These are phyloP conservation scores for Polypedilum vanderplanki DNA, from an alignment of 1,140 invertebrate species.

Conservation along the genomic window DNA sequence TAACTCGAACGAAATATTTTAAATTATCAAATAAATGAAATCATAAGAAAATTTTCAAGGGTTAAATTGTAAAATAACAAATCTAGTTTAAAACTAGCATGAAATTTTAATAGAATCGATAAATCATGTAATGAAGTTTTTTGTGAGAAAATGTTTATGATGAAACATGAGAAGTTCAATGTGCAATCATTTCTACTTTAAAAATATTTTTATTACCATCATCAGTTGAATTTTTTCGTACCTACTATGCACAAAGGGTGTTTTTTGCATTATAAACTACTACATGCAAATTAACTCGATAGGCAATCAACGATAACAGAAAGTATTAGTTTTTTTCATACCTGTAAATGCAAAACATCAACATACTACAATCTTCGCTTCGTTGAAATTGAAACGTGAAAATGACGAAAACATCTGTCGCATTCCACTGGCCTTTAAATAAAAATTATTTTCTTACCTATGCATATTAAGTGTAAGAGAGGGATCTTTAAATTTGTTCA, in stretches of 20 bases:
- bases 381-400: neutral
- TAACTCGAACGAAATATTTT: neutral
- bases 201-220: too few relatives aligned
- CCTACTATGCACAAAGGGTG: neutral
- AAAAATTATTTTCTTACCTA: neutral
- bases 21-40: slow-evolving; percentile 2
- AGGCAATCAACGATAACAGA: neutral
- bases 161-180: too few relatives aligned
- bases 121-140: too few relatives aligned
- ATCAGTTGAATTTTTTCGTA: neutral
- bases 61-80: neutral
- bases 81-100: too few relatives aligned
- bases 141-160: too few relatives aligned
- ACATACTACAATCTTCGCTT: neutral
- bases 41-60: neutral
- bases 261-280: neutral
- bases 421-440: slow-evolving; percentile 20
- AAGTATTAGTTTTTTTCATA: neutral
- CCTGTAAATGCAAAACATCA: slow-evolving; percentile 25
- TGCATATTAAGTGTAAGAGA: neutral
- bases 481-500: slow-evolving; percentile 27
- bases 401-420: slow-evolving; percentile 26
- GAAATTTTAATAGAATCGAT: too few relatives aligned
- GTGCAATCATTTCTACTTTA: too few relatives aligned
- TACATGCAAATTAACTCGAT: neutral